These are phyloP conservation scores for Oceanodroma leucorhoa DNA, from an alignment of 2,797 vertebrate species.

Conservation along the genomic window DNA sequence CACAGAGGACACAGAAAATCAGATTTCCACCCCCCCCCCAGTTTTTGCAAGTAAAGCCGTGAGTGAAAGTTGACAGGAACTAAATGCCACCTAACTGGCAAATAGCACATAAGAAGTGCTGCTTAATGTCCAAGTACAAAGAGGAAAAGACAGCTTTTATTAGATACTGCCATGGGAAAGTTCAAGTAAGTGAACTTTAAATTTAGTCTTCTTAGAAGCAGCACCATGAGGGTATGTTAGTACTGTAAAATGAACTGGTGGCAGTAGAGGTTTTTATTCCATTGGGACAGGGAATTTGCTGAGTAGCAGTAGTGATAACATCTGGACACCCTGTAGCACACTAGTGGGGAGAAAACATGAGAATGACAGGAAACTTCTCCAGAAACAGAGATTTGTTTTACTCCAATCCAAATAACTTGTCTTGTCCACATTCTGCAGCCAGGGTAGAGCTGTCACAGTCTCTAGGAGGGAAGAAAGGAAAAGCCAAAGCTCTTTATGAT, in stretches of 20 bases:
- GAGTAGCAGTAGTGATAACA: not conserved
- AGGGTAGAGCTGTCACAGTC: slow-evolving; percentile 31
- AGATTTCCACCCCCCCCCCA: not conserved
- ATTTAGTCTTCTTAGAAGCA: not conserved
- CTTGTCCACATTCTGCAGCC: slow-evolving; percentile 53
- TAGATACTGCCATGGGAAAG: not conserved
- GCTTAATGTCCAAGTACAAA: not conserved
- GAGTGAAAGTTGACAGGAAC: not conserved
- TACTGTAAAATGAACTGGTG: not conserved
- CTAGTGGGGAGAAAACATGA: accelerated
- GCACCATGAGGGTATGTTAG: not conserved
- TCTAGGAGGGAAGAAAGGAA: slow-evolving; percentile 55
- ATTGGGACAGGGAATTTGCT: not conserved
- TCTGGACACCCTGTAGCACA: not conserved
- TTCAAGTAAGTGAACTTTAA: not conserved
- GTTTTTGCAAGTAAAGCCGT: not conserved
- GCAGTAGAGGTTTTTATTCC: not conserved
- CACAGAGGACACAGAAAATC: not conserved
- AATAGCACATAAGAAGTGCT: not conserved
- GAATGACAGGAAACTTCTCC: not conserved
- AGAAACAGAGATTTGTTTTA: not conserved
- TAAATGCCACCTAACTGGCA: not conserved
- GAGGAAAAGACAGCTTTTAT: not conserved
- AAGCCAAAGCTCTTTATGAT: slow-evolving; percentile 84
- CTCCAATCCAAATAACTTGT: not conserved